phyloP scores from a whole-genome alignment of 2,797 vertebrate genomes.

The Orientallactaga sibirica region DNA sequence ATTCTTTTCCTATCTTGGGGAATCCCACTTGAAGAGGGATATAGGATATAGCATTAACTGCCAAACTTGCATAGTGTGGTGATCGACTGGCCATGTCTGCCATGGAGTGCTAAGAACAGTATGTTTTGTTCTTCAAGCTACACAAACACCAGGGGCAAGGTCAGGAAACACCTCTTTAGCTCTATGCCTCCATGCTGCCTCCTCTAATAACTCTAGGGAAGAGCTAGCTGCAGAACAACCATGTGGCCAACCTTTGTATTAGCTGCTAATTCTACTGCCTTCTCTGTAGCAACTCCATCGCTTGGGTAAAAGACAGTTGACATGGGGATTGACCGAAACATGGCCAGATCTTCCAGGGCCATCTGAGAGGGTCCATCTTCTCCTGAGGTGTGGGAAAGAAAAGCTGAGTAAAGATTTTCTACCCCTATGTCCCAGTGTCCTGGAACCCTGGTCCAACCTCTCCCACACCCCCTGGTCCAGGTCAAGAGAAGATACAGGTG shows the following conservation, averaged over 20 bases:
- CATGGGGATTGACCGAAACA: constrained; percentile 94
- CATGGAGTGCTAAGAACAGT: accelerated
- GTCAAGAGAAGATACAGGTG: accelerated
- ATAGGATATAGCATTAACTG: too few species aligned
- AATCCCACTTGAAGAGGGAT: not conserved
- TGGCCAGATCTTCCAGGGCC: constrained; percentile 95
- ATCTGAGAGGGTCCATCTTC: constrained; percentile 97
- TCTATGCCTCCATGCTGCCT: not conserved
- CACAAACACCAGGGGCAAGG: not conserved
- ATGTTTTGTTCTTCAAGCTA: not conserved
- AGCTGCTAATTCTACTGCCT: constrained; percentile 96
- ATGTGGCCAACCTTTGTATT: constrained; percentile 92
- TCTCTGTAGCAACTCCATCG: constrained; percentile 96
- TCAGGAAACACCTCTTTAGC: not conserved
- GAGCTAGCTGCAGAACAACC: not conserved
- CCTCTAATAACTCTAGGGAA: not conserved
- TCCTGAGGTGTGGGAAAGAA: constrained; percentile 87
- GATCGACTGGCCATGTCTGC: not conserved
- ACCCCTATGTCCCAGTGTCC: not conserved
- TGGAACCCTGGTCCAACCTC: not conserved
- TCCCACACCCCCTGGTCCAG: not conserved
- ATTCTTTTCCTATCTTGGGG: not conserved
- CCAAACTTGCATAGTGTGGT: accelerated
- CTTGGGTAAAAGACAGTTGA: constrained; percentile 96
- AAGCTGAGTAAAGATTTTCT: not conserved